Percentiles rank a stretch among this genome's conserved stretches.
Conservation (phyloP, 2,113 vertebrate genomes). For the Emydocephalus ijimae region DNA sequence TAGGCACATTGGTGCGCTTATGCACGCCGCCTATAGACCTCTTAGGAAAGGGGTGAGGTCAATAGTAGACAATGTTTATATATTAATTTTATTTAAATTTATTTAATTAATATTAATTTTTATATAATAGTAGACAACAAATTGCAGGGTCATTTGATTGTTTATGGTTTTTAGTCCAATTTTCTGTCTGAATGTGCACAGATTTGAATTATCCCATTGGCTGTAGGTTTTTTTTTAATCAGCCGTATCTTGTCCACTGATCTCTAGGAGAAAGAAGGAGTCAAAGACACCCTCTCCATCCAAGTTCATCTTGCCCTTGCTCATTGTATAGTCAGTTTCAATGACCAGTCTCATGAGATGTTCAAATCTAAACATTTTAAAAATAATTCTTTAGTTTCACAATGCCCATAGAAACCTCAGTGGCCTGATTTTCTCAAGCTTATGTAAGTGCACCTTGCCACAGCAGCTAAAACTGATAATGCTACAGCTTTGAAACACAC, state of each 20-base stretch:
- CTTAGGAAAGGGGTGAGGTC: no score
- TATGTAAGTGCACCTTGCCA: neutral
- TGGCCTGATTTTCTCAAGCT: neutral
- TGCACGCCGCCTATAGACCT: no score
- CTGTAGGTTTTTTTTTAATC: neutral
- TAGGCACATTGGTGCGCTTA: no score
- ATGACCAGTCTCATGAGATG: neutral
- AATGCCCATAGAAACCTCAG: neutral
- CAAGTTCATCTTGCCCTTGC: neutral
- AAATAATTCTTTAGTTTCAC: neutral
- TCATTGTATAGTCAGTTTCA: neutral
- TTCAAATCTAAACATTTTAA: neutral
- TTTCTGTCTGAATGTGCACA: neutral
- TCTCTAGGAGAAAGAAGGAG: neutral
- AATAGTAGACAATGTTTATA: no score
- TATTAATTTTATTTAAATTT: no score
- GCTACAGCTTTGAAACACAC: neutral
- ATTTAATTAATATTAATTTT: no score
- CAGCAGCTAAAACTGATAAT: neutral
- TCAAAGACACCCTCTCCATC: neutral
- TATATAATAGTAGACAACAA: no score
- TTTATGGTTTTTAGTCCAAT: neutral
- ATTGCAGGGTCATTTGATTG: neutral
- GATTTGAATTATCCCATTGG: neutral
- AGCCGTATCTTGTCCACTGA: neutral